Base-by-base conservation (phyloP, 2,797 vertebrate species). In the Bufotes viridis region DNA sequence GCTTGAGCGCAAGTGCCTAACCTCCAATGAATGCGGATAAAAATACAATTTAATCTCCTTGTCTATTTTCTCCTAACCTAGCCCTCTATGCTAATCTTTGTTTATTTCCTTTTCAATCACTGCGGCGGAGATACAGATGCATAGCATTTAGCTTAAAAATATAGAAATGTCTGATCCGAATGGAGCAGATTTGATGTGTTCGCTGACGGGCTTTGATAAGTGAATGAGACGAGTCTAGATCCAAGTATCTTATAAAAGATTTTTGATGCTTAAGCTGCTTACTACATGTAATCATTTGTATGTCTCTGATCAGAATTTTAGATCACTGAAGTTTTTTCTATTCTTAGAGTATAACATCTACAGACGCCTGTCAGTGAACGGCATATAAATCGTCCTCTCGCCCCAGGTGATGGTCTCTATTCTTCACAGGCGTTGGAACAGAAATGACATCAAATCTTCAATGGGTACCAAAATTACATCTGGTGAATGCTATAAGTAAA, bases 231-330 rank as follows among this genome's bases (percentile, higher is more conserved):
- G 55, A 83, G 81, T 58, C 67, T 72, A 72, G 81, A 83, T 83
- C 81, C 67, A 51, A 75, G 83, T 85, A 78, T 85, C 72, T 78
- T 63, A 85, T 7, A 65, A 78, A 85, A 85, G 72, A 85, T 76
- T 85, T 85, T 78, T 76, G 83, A 60, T 61, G 72, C 83, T 76
- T 85, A 85, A 85, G 83, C 83, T 24, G 58, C 83, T 85, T 85
- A 85, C 83, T 63, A 29, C 70, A 63, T 86, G 84, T 78, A 86
- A 86, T 86, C 74, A 86, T 86, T 86, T 86, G 84, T 79, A 86
- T 69, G 84, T 58, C 75, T 78, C 75, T 78, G 84, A 86, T 86
- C 84, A 18, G 76, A 67, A 65, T 85, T 63, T 78, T 85, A 78
- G 53, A 86, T 61, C 53, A 79, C 75, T 55, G 61, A 18, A 67